A percentile compares a stretch with the other conserved stretches of the same genome.
These are phyloP conservation scores for Anser brachyrhynchus DNA, from an alignment of 2,113 vertebrate genomes.

Conservation along the genomic window DNA sequence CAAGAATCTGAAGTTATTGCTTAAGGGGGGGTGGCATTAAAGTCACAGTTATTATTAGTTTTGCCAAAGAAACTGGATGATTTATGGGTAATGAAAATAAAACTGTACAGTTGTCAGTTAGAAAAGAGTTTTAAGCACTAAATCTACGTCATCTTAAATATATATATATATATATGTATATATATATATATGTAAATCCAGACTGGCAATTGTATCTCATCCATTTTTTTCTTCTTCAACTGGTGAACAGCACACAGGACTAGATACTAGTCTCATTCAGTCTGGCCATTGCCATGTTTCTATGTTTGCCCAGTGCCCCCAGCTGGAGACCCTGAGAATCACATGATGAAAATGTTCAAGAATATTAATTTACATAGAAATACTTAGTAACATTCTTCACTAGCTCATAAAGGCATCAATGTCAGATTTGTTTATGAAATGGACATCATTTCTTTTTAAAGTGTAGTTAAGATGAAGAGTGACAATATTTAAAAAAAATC, in stretches of 20 bases:
- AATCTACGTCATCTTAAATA: neutral
- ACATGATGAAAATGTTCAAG: neutral
- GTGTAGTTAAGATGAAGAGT: neutral
- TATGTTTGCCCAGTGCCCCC: slow-evolving; percentile 45
- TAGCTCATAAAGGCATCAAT: neutral
- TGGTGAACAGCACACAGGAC: no score
- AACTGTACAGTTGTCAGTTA: rapidly evolving
- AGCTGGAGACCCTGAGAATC: slow-evolving; percentile 35
- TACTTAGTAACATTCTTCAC: neutral
- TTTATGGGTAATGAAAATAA: neutral
- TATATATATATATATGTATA: no score
- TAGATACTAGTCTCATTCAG: rapidly evolving
- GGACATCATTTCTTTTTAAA: neutral
- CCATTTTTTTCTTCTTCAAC: neutral
- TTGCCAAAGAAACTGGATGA: neutral
- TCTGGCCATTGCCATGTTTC: neutral
- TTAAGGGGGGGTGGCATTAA: neutral
- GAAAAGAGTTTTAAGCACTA: neutral
- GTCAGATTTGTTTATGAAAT: neutral
- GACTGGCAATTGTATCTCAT: neutral
- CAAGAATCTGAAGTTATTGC: neutral
- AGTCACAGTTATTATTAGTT: neutral
- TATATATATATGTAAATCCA: neutral
- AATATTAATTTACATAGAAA: neutral
- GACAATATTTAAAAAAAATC: neutral